Percentiles rank a stretch among this genome's conserved stretches.
phyloP scores from a whole-genome alignment of 2,888 invertebrate genomes.

The Acanthosoma haemorrhoidale region DNA sequence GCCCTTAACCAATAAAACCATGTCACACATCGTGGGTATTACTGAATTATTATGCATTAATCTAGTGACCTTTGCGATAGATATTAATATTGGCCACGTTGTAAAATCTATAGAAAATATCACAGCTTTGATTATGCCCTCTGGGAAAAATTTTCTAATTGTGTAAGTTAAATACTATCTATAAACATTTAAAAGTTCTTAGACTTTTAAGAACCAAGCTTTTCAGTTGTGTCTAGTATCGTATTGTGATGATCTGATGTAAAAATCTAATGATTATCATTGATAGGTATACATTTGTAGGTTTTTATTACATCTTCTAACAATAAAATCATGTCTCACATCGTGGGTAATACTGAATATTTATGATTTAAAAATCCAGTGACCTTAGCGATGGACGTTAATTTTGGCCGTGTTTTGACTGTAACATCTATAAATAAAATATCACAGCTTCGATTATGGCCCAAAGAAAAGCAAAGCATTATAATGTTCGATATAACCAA shows the following conservation, averaged over 20 bases:
- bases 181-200: too few species aligned
- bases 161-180: too few species aligned
- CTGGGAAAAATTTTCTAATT: not conserved
- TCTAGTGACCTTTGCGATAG: conserved; percentile 32
- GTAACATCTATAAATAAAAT: conserved; percentile 39
- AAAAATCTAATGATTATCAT: too few species aligned
- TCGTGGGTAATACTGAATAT: conserved; percentile 53
- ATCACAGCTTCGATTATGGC: conserved; percentile 43
- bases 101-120: conserved; percentile 22
- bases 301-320: too few species aligned
- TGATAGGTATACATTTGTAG: too few species aligned
- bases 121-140: conserved; percentile 47
- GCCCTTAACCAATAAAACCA: not conserved
- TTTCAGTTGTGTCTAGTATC: too few species aligned
- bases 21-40: conserved; percentile 34
- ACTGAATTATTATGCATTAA: conserved; percentile 26
- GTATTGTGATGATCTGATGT: too few species aligned
- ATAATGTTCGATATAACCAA: too few species aligned
- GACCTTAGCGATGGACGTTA: conserved; percentile 49
- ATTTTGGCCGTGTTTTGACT: conserved; percentile 52
- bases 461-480: conserved; percentile 17
- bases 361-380: conserved; percentile 46
- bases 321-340: conserved; percentile 17
- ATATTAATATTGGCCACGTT: conserved; percentile 33
- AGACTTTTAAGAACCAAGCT: too few species aligned